A percentile compares a stretch with the other conserved stretches of the same genome.
Evolutionary conservation across 1,140 invertebrate species (phyloP).

Genomic region (Antheraea mylitta): DNA sequence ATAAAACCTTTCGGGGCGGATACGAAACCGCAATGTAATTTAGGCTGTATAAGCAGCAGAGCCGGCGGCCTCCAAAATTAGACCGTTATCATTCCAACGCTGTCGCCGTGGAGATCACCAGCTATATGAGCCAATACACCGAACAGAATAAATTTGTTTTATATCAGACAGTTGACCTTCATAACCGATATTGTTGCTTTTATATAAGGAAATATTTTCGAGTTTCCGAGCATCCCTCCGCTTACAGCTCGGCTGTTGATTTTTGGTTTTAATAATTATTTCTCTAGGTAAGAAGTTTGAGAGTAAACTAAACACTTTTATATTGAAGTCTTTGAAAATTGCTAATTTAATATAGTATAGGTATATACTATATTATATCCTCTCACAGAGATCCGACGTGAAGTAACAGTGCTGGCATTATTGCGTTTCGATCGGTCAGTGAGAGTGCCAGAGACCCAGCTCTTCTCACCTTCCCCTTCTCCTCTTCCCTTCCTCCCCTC

Average conservation of each 20-base stretch:
- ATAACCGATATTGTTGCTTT: constrained; percentile 72
- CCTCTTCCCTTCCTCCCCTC: too few species aligned
- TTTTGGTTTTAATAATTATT: constrained; percentile 50
- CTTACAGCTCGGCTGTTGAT: constrained; percentile 39
- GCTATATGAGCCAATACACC: constrained; percentile 73
- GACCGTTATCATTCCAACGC: constrained; percentile 74
- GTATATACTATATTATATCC: too few species aligned
- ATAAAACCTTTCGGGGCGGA: constrained; percentile 74
- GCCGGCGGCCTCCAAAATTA: constrained; percentile 65
- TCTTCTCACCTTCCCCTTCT: too few species aligned
- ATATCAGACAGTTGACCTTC: constrained; percentile 74
- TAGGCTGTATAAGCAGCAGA: constrained; percentile 61
- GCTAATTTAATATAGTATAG: too few species aligned
- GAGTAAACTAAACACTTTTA: neutral
- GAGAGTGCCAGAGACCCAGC: too few species aligned
- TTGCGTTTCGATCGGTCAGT: too few species aligned
- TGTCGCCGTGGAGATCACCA: constrained; percentile 71
- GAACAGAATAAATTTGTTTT: constrained; percentile 76
- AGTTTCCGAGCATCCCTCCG: constrained; percentile 46
- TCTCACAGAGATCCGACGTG: too few species aligned
- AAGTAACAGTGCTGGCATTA: too few species aligned
- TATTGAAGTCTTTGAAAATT: too few species aligned
- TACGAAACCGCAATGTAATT: constrained; percentile 68
- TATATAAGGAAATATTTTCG: constrained; percentile 65
- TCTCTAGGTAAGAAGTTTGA: constrained; percentile 36